Conservation (phyloP, 2,888 invertebrate species). For the Patella caerulea region DNA sequence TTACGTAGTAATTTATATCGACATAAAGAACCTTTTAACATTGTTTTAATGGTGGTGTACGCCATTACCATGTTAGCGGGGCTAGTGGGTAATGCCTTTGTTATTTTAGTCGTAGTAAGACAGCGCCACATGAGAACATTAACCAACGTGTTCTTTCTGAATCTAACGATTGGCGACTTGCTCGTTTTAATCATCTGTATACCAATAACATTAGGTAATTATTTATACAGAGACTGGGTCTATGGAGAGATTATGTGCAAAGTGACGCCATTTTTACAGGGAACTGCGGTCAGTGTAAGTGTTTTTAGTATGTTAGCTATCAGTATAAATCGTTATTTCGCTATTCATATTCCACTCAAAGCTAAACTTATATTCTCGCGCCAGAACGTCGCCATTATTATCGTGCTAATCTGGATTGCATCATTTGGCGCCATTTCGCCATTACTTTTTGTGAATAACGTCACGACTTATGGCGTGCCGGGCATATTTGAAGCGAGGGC, state of each 20-base stretch:
- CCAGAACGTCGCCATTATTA: constrained; percentile 46
- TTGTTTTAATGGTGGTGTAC: constrained; percentile 52
- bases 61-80: constrained; percentile 50
- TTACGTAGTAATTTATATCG: constrained; percentile 28
- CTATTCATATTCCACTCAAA: constrained; percentile 51
- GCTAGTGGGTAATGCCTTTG: constrained; percentile 54
- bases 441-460: constrained; percentile 49
- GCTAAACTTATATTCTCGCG: constrained; percentile 53
- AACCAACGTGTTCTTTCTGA: constrained; percentile 59
- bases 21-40: constrained; percentile 43
- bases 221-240: constrained; percentile 55
- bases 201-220: constrained; percentile 54
- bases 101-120: constrained; percentile 51
- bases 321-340: constrained; percentile 55
- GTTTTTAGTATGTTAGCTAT: constrained; percentile 56
- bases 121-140: constrained; percentile 57
- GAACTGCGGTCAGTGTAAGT: constrained; percentile 55
- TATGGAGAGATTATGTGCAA: constrained; percentile 56
- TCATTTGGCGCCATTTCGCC: constrained; percentile 53
- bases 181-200: constrained; percentile 58
- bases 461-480: constrained; percentile 38
- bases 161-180: constrained; percentile 58
- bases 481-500: constrained; percentile 43
- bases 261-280: constrained; percentile 54
- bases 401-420: constrained; percentile 50